Conservation (phyloP, 2,113 vertebrate species). For the Vulpes vulpes region DNA sequence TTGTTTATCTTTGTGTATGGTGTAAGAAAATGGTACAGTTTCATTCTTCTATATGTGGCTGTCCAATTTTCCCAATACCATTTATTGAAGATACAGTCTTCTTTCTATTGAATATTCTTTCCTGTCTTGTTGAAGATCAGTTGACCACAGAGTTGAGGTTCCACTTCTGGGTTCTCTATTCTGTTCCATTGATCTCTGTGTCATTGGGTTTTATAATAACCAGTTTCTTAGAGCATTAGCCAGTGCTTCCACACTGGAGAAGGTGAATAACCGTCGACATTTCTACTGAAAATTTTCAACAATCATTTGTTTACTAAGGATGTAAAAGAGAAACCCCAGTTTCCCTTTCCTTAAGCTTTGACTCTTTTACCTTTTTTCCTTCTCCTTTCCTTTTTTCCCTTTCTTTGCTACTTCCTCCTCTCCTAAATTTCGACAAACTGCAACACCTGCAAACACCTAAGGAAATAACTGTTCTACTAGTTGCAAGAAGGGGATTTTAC, state of each 20-base stretch:
- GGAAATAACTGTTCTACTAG: neutral
- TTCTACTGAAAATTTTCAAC: neutral
- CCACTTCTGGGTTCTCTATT: too few relatives aligned
- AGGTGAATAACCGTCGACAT: neutral
- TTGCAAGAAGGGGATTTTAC: neutral
- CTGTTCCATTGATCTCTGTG: too few relatives aligned
- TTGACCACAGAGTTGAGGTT: too few relatives aligned
- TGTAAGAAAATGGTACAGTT: too few relatives aligned
- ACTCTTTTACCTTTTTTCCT: neutral
- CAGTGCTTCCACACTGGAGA: neutral
- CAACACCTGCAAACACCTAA: neutral
- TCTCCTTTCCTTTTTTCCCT: neutral
- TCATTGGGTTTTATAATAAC: neutral
- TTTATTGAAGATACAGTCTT: too few relatives aligned
- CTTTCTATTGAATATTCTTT: too few relatives aligned
- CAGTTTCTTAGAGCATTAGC: neutral
- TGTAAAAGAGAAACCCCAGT: neutral
- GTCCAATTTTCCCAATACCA: too few relatives aligned
- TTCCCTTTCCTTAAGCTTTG: neutral
- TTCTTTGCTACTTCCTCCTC: neutral
- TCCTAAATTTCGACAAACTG: neutral
- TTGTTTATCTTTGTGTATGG: too few relatives aligned
- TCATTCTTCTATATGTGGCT: too few relatives aligned
- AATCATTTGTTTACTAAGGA: neutral
- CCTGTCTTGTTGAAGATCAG: too few relatives aligned